These are phyloP conservation scores for Grantiella picta DNA, from an alignment of 2,113 vertebrate genomes.

Conservation along the genomic window DNA sequence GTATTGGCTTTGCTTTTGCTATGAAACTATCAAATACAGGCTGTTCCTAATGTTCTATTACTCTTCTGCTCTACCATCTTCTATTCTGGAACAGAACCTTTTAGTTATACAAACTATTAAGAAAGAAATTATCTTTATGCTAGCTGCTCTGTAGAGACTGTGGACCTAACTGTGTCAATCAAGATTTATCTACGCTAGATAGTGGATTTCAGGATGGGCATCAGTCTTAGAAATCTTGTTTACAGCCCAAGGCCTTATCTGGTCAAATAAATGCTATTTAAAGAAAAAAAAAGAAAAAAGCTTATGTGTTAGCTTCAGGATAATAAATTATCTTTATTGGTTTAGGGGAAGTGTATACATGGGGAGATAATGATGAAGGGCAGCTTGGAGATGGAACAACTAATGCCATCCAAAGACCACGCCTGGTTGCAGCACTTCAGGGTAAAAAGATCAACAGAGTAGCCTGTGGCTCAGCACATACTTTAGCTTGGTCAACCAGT, in stretches of 20 bases:
- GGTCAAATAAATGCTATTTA: not conserved
- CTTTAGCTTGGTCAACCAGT: conserved; percentile 96
- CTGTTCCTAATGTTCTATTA: not conserved
- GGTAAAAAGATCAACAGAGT: conserved; percentile 98
- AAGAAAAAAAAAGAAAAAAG: not conserved
- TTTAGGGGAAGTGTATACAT: conserved; percentile 95
- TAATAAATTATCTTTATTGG: not conserved
- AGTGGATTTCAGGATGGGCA: not conserved
- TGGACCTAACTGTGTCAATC: not conserved
- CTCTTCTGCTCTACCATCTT: not conserved
- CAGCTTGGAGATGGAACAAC: conserved; percentile 97
- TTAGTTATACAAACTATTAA: not conserved
- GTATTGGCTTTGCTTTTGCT: not conserved
- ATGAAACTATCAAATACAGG: not conserved
- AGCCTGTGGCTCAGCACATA: conserved; percentile 96
- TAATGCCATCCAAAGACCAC: conserved; percentile 95
- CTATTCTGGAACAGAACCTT: not conserved
- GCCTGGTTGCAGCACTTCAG: conserved; percentile 93
- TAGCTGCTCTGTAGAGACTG: not conserved
- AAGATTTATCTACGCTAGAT: not conserved
- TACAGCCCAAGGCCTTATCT: not conserved
- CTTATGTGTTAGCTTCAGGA: not conserved
- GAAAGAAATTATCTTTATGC: not conserved
- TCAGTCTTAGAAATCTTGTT: not conserved
- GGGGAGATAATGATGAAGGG: conserved; percentile 98